phyloP scores from a whole-genome alignment of 2,797 vertebrate genomes.

The Bryconaethiops microstoma region DNA sequence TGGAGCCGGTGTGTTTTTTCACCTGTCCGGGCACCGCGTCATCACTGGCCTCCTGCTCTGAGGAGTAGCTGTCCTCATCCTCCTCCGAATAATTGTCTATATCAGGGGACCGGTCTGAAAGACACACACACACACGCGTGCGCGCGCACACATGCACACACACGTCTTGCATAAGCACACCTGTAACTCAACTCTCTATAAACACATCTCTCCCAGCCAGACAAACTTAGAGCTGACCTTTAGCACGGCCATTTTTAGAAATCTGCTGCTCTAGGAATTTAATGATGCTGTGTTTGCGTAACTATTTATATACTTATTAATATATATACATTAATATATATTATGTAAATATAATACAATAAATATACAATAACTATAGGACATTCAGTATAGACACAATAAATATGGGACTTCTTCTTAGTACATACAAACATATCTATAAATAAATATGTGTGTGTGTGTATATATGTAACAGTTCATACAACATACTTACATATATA shows the following conservation, averaged over 20 bases:
- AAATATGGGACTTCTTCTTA: too few species aligned
- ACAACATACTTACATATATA: too few species aligned
- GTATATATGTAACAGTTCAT: too few species aligned
- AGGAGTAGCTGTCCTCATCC: constrained; percentile 84
- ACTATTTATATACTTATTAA: background rate
- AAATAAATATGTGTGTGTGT: too few species aligned
- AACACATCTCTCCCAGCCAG: background rate
- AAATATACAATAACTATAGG: too few species aligned
- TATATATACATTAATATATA: background rate
- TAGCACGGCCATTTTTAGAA: background rate
- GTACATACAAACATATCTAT: too few species aligned
- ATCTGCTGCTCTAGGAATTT: background rate
- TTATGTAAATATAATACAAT: too few species aligned
- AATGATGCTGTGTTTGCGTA: background rate
- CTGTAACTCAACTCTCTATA: background rate
- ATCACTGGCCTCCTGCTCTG: constrained; percentile 82
- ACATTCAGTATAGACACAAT: too few species aligned
- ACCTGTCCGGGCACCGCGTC: constrained; percentile 80
- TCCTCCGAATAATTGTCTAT: constrained; percentile 86
- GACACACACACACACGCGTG: constrained; percentile 3
- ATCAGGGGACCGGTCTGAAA: constrained; percentile 80
- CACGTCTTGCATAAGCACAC: constrained; percentile 13
- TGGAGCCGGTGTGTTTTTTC: constrained; percentile 11
- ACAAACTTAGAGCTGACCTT: constrained; percentile 1
- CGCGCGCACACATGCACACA: constrained; percentile 43